Evolutionary conservation across 2,888 invertebrate species (phyloP).

Genomic region (Zhuqinia jingwanae): DNA sequence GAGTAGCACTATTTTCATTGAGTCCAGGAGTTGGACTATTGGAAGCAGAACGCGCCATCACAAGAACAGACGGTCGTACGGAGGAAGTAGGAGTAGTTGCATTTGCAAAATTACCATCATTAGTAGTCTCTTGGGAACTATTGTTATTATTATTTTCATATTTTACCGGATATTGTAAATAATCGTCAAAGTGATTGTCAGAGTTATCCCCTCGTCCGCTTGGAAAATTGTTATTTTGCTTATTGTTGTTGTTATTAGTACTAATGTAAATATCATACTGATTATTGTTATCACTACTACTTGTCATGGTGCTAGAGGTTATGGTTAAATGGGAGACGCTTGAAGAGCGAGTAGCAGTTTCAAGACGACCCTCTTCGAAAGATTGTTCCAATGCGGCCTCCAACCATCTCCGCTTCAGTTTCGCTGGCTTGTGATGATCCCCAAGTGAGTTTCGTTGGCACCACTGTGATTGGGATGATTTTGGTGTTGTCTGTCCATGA

Average conservation of each 20-base stretch:
- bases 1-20: conserved; percentile 41
- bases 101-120: background rate
- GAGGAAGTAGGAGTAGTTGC: conserved; percentile 19
- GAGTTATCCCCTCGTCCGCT: background rate
- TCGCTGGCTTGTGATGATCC: conserved; percentile 73
- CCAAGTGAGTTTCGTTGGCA: background rate
- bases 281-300: conserved; percentile 53
- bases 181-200: conserved; percentile 41
- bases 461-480: conserved; percentile 52
- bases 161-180: conserved; percentile 37
- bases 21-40: conserved; percentile 47
- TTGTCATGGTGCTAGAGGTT: conserved; percentile 9
- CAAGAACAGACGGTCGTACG: conserved; percentile 78
- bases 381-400: conserved; percentile 75
- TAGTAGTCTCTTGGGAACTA: background rate
- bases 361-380: conserved; percentile 54
- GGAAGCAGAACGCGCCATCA: conserved; percentile 77
- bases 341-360: background rate
- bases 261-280: conserved; percentile 66
- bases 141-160: background rate
- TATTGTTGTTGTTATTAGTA: conserved; percentile 35
- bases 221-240: conserved; percentile 3
- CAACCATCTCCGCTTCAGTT: conserved; percentile 78
- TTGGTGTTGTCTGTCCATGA: conserved; percentile 59
- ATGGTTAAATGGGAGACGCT: background rate